Conservation (phyloP, 2,113 vertebrate species). For the Spilogale gracilis region DNA sequence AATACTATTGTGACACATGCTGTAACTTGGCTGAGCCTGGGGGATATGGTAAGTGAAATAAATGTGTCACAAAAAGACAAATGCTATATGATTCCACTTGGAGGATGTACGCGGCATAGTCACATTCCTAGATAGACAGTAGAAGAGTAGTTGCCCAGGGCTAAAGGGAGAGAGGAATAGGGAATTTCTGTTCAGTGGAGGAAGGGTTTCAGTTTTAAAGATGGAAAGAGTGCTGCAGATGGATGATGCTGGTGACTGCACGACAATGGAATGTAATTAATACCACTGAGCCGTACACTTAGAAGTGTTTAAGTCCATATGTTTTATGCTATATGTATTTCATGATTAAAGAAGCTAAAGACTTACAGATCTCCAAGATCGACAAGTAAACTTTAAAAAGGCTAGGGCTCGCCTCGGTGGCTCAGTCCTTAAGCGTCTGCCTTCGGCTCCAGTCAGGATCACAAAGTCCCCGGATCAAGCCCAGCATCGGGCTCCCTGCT, state of each 20-base stretch:
- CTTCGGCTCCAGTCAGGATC: too few relatives aligned
- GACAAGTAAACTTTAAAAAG: background rate
- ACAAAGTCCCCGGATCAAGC: too few relatives aligned
- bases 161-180: too few relatives aligned
- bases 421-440: background rate
- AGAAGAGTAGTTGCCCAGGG: background rate
- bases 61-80: background rate
- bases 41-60: background rate
- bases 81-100: background rate
- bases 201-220: background rate
- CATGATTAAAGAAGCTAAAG: background rate
- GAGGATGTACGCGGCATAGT: background rate
- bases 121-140: background rate
- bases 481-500: too few relatives aligned
- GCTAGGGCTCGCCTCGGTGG: background rate
- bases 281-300: background rate
- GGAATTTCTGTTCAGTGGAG: background rate
- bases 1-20: background rate
- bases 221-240: background rate
- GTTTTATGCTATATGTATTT: background rate
- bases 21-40: background rate
- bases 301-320: background rate
- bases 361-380: slow-evolving; percentile 5
- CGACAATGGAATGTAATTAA: background rate
- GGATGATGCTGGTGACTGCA: background rate